Conservation (phyloP, 2,888 invertebrate species). For the Disparrhopalites patrizii region DNA sequence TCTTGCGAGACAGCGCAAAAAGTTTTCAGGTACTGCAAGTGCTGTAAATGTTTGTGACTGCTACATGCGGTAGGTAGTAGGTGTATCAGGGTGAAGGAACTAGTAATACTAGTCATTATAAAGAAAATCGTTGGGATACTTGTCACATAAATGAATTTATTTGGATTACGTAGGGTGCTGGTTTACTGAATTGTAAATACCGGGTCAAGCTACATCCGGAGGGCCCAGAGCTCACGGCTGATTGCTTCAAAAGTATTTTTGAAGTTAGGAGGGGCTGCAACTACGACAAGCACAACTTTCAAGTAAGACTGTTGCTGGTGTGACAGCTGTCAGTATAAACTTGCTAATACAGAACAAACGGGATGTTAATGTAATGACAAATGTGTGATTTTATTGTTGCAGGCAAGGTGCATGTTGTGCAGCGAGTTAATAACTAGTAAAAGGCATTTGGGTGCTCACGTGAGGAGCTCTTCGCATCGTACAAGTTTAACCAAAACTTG, state of each 20-base stretch:
- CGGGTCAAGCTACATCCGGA: constrained; percentile 4
- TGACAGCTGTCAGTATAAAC: no score
- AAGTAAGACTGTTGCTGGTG: constrained; percentile 31
- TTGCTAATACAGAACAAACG: no score
- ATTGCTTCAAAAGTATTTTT: constrained; percentile 40
- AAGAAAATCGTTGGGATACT: no score
- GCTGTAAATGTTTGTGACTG: constrained; percentile 20
- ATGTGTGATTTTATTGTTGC: constrained; percentile 7
- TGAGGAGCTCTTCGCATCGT: constrained; percentile 35
- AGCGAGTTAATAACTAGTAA: constrained; percentile 35
- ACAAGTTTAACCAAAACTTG: constrained; percentile 36
- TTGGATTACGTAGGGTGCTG: no score
- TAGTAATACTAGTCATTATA: no score
- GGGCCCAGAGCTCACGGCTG: background rate
- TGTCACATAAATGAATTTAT: no score
- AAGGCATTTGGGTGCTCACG: constrained; percentile 35
- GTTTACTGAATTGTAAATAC: background rate
- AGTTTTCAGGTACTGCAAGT: no score
- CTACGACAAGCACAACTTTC: constrained; percentile 46
- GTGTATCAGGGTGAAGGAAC: background rate
- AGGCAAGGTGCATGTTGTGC: constrained; percentile 45
- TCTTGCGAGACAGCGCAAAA: no score
- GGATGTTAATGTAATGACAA: no score
- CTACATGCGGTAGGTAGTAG: background rate
- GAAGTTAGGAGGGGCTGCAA: constrained; percentile 31